phyloP scores from a whole-genome alignment of 2,888 invertebrate genomes.

The Phortica magna region DNA sequence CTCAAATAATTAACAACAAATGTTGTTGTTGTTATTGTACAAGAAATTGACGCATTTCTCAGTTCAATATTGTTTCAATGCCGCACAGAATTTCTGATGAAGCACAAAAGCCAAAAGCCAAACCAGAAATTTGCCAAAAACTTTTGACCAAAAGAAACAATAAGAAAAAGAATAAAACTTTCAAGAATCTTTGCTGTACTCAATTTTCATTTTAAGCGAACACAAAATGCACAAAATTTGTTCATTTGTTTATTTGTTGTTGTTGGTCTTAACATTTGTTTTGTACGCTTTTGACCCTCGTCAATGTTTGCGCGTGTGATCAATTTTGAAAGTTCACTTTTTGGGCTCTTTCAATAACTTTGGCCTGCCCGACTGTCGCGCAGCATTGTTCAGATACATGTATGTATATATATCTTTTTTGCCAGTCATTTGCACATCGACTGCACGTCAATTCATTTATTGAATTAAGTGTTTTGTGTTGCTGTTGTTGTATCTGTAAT shows the following conservation, averaged over 20 bases:
- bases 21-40: conserved; percentile 1
- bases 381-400: neutral
- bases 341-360: conserved; percentile 14
- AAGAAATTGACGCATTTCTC: neutral
- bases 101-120: neutral
- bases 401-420: neutral
- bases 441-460: conserved; percentile 31
- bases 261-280: neutral
- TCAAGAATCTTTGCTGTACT: neutral
- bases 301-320: conserved; percentile 25
- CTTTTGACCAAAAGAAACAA: too few relatives aligned
- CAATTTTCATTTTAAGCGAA: neutral
- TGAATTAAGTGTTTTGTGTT: conserved; percentile 15
- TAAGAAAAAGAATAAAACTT: neutral
- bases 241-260: conserved; percentile 25
- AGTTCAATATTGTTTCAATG: neutral
- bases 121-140: too few relatives aligned
- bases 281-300: conserved; percentile 21
- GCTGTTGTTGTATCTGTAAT: neutral
- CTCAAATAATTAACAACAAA: conserved; percentile 17
- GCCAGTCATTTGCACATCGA: conserved; percentile 29
- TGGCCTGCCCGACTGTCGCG: neutral
- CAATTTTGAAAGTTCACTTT: conserved; percentile 33
- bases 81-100: conserved; percentile 14
- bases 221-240: conserved; percentile 24